Conservation (phyloP, 2,797 vertebrate genomes). For the Clarias pachynema region DNA sequence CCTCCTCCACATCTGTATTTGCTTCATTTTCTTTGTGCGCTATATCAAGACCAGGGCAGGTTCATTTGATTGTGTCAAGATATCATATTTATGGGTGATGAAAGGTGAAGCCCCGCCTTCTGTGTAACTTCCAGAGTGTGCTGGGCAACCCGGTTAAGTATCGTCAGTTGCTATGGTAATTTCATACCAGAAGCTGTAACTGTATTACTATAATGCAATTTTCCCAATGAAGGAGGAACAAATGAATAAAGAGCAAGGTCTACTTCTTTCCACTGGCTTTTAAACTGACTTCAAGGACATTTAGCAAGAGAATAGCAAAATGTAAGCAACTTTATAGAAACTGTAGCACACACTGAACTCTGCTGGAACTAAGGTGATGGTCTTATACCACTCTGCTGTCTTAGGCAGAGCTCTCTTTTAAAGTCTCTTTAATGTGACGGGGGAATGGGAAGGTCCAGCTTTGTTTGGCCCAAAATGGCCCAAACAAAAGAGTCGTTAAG, state of each 20-base stretch:
- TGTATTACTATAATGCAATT: constrained; percentile 55
- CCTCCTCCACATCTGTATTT: neutral
- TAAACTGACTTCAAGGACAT: neutral
- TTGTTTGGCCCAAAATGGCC: constrained; percentile 71
- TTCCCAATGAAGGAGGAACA: constrained; percentile 18
- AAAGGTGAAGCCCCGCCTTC: constrained; percentile 20
- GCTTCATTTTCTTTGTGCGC: neutral
- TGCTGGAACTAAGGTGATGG: neutral
- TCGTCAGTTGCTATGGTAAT: constrained; percentile 46
- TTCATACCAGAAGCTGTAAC: constrained; percentile 41
- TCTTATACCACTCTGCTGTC: too few species aligned
- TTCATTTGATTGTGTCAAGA: constrained; percentile 22
- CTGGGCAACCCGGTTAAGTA: constrained; percentile 28
- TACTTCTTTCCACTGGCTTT: neutral
- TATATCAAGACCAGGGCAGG: constrained; percentile 19
- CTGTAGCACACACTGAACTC: constrained; percentile 27
- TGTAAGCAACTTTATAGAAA: neutral
- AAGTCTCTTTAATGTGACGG: constrained; percentile 16
- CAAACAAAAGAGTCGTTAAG: constrained; percentile 75
- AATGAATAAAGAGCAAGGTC: constrained; percentile 7
- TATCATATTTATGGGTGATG: constrained; percentile 32
- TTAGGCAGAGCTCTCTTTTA: constrained; percentile 21
- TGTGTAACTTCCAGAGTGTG: constrained; percentile 24
- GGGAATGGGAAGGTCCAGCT: constrained; percentile 32
- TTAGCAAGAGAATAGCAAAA: neutral